Percentiles rank a stretch among this genome's conserved stretches.
Evolutionary conservation across 2,113 vertebrate genomes (phyloP).

Genomic region (Hipposideros armiger): DNA sequence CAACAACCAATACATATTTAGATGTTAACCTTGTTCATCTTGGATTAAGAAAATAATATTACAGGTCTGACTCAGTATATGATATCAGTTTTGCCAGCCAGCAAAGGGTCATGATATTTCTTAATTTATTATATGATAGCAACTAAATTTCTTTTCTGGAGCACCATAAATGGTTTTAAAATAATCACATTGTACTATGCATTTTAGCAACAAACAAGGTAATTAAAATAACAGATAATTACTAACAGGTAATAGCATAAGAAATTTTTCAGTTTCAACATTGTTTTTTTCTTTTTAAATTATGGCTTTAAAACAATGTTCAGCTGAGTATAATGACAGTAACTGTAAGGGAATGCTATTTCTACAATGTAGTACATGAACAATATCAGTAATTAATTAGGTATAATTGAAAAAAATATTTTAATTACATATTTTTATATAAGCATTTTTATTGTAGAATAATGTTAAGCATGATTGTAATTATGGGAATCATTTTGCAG

Average conservation of each 20-base stretch:
- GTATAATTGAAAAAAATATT: slow-evolving; percentile 66
- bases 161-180: not conserved
- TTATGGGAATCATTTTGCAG: slow-evolving; percentile 61
- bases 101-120: not conserved
- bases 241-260: not conserved
- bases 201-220: slow-evolving; percentile 16
- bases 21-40: not conserved
- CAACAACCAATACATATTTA: not conserved
- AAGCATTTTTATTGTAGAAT: slow-evolving; percentile 69
- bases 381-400: slow-evolving; percentile 65
- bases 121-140: slow-evolving; percentile 17
- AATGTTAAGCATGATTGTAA: slow-evolving; percentile 63
- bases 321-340: not conserved
- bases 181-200: not conserved
- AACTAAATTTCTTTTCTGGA: slow-evolving; percentile 25
- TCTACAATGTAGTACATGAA: slow-evolving; percentile 47
- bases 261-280: not conserved
- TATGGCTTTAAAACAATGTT: slow-evolving; percentile 1
- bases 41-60: not conserved
- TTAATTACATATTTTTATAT: slow-evolving; percentile 63
- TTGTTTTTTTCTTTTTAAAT: slow-evolving; percentile 36
- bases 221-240: slow-evolving; percentile 43
- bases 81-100: not conserved
- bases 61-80: not conserved
- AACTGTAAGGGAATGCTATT: not conserved